phyloP scores from a whole-genome alignment of 2,797 vertebrate species.

The Falco peregrinus region DNA sequence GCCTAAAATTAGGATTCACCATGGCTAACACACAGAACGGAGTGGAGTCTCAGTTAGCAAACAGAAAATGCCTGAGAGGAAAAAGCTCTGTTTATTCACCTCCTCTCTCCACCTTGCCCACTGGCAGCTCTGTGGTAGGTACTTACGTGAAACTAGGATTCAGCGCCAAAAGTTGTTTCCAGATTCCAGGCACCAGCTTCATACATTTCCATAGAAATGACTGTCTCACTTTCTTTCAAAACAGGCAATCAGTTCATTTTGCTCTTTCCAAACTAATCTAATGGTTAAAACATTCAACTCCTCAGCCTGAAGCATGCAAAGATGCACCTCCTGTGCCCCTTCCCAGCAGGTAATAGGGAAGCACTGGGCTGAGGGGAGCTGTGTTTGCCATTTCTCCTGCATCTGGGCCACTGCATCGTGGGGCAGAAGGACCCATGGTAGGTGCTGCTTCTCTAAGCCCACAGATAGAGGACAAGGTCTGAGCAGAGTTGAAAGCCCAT shows the following conservation, averaged over 20 bases:
- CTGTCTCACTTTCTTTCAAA: background rate
- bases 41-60: background rate
- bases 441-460: background rate
- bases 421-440: background rate
- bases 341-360: background rate
- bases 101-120: slow-evolving; percentile 18
- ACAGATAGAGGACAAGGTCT: background rate
- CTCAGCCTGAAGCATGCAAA: background rate
- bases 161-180: slow-evolving; percentile 10
- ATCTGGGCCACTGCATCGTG: background rate
- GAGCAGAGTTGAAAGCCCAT: background rate
- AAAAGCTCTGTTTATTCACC: slow-evolving; percentile 21
- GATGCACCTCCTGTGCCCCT: background rate
- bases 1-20: background rate
- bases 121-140: slow-evolving; percentile 47
- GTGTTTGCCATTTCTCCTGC: background rate
- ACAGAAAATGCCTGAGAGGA: slow-evolving; percentile 8
- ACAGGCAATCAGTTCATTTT: background rate
- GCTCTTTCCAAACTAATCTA: background rate
- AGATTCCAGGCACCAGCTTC: background rate
- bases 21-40: background rate
- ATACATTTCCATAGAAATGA: slow-evolving; percentile 8
- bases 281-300: background rate
- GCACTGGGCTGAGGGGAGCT: background rate
- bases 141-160: background rate